Evolutionary conservation across 2,113 vertebrate genomes (phyloP), one percentile per base, ranked within the genome.

Genomic region (Harpagus bidentatus): DNA sequence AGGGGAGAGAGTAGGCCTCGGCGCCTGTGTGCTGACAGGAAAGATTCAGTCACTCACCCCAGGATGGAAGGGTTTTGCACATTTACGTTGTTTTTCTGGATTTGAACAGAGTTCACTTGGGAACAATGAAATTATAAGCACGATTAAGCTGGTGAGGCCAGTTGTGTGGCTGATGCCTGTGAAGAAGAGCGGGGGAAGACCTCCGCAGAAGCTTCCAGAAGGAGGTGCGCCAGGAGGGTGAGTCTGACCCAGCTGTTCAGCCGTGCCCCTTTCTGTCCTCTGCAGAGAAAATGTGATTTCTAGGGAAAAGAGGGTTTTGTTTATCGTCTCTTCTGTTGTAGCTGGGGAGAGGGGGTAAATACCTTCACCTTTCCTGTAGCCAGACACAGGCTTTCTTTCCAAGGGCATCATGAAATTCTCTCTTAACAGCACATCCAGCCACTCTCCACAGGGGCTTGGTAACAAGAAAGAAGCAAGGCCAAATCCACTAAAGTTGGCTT

Each of bases 71-170:
- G 4, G 3, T 47, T 78, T 58, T 63, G 15, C 61, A 50, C 10
- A 28, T 53, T 74, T 32, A 8, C 28, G 21, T 10, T 55, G 13
- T 25, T 85, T 66, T 62, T 63, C 36, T 79, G 36, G 25, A 36
- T 53, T 53, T 69, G 26, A 69, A 62, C 0, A 0, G n/a, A n/a
- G 4, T 43, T 85, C 0, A 1, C 34, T 43, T 0, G 3, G n/a
- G 28, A 81, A 34, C 3, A 1, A 40, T 31, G 10, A 69, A 34
- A 67, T 61, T 63, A 19, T 18, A 66, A 45, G 11, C 16, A 5
- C 10, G 38, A 25, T 55, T 43, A 72, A 50, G 28, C 7, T 2
- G 0, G 19, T 16, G 63, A 72, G 32, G 25, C 20, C 52, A 13
- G 13, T 34, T 1, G 0, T 20, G 63, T 0, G 0, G 13, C 21